Base-by-base conservation (phyloP, 1,140 invertebrate species). In the Cecropterus lyciades region DNA sequence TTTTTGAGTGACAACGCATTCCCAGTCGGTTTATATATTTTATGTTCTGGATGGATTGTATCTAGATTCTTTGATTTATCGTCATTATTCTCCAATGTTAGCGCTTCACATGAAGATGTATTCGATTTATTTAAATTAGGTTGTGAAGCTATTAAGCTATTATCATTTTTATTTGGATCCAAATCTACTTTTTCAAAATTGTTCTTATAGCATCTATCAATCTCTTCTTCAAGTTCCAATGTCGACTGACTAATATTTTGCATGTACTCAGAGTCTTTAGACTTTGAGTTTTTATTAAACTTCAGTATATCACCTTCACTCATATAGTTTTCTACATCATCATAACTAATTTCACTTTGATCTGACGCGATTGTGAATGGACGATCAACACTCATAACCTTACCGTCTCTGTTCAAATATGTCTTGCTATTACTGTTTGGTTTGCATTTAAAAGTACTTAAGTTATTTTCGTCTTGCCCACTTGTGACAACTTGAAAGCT, bases 341-440 rank as follows among this genome's bases (percentile, higher is more conserved):
- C 93, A 45, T 93, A 93, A 70, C 92, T 93, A 16, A 94, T 93
- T 82, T 94, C 94, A 69, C 91, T 92, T 75, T 92, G 87, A 79
- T 95, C 94, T 0, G 95, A 96, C 0, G 95, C 95, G 49, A 96
- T 96, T 3, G 96, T 96, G 46, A 95, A 95, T 0, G 95, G 95
- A 73, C 91, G 83, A 67, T 93, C 92, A 10, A 78, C 86, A 65
- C 87, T 92, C 70, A 93, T 79, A 8, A 93, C 92, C 83, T 93
- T 93, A 27, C 92, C 93, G 62, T 93, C 93, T 80, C 89, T 88
- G 65, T 93, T 93, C 13, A 93, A 72, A 78, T 92, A 92, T 15
- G 93, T 91, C 75, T 93, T 93, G 57, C 88, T 88, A 48, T 84
- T 87, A 55, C 79, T 80, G 45, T 92, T 91, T 27, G 92, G 89